Evolutionary conservation across 2,113 vertebrate genomes (phyloP).

Genomic region (Ardeotis arabs): DNA sequence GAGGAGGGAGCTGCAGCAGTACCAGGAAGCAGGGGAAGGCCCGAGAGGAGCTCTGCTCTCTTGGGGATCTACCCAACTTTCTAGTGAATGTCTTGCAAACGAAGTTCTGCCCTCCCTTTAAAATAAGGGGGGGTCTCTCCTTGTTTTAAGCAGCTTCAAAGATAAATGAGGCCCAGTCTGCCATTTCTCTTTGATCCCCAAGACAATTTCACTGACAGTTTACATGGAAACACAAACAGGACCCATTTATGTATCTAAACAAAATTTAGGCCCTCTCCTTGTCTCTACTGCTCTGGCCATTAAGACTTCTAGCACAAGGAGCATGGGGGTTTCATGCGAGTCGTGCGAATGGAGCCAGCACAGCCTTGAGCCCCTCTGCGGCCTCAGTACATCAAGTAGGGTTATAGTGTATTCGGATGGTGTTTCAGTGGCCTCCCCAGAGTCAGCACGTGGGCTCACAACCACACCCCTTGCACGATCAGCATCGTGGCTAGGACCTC

Average conservation of each 20-base stretch:
- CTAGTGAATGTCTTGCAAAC: background rate
- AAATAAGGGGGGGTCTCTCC: background rate
- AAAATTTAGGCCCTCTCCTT: background rate
- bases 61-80: background rate
- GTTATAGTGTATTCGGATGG: rapidly evolving
- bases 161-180: background rate
- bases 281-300: background rate
- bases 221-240: background rate
- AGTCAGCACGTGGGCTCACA: rapidly evolving
- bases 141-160: background rate
- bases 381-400: background rate
- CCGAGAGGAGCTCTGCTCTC: background rate
- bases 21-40: background rate
- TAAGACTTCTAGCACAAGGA: background rate
- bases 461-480: rapidly evolving
- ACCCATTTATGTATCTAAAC: background rate
- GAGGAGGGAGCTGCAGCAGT: background rate
- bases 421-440: background rate
- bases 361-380: background rate
- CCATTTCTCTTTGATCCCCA: background rate
- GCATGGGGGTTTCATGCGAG: background rate
- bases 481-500: background rate
- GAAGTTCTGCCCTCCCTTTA: background rate
- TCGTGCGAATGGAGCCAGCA: rapidly evolving
- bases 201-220: background rate